These are phyloP conservation scores for Odontothrips loti DNA, from an alignment of 2,888 invertebrate genomes.

Conservation along the genomic window DNA sequence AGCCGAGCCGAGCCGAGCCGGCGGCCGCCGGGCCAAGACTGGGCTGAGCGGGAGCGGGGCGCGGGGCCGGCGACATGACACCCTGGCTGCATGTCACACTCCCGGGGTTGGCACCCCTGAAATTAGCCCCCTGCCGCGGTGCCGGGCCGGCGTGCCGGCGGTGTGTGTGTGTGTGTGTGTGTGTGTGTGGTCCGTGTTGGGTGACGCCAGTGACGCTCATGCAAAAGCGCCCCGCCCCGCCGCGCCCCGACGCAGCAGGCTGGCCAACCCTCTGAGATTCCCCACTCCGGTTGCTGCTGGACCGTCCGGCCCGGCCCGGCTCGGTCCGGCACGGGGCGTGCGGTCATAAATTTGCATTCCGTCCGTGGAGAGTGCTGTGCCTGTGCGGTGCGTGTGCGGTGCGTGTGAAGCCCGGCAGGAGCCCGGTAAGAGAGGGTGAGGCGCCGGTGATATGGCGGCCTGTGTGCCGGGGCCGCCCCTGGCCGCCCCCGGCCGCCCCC, in stretches of 20 bases:
- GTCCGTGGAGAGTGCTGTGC: neutral
- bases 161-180: too few species aligned
- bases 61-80: neutral
- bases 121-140: neutral
- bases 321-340: neutral
- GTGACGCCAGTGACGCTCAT: neutral
- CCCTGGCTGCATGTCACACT: neutral
- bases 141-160: too few species aligned
- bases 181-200: too few species aligned
- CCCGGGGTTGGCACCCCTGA: neutral
- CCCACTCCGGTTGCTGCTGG: neutral
- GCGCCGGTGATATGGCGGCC: too few species aligned
- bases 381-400: neutral
- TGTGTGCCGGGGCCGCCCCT: too few species aligned
- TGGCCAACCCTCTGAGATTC: neutral
- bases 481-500: too few species aligned
- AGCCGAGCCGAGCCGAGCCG: neutral
- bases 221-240: neutral
- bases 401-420: too few species aligned
- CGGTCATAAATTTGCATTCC: conserved; percentile 23
- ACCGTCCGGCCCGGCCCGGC: neutral
- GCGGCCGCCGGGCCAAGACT: neutral
- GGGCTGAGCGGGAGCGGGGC: neutral
- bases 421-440: too few species aligned
- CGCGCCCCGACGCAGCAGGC: neutral